phyloP scores from a whole-genome alignment of 92 coral and sea anemone species.

The Palythoa grandis region DNA sequence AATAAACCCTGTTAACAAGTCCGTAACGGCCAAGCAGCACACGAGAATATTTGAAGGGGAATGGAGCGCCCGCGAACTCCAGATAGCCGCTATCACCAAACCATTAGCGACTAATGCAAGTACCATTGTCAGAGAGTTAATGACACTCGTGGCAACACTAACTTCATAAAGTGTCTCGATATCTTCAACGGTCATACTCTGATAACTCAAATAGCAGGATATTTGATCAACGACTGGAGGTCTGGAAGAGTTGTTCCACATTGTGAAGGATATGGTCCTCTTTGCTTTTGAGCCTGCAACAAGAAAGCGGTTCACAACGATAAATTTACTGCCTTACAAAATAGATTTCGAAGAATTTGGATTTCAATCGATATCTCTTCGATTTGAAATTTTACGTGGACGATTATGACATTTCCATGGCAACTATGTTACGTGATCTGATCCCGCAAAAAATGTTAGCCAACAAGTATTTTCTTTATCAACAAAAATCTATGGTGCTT shows the following conservation, averaged over 20 bases:
- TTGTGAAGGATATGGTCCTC: not conserved
- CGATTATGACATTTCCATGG: no score
- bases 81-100: constrained; percentile 27
- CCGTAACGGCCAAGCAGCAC: constrained; percentile 27
- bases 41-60: constrained; percentile 33
- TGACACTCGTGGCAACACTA: constrained; percentile 24
- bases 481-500: no score
- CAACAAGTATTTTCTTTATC: no score
- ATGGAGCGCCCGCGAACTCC: constrained; percentile 40
- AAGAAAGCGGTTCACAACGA: no score
- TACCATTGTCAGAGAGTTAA: constrained; percentile 20
- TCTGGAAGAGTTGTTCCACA: constrained; percentile 36
- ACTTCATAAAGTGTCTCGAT: constrained; percentile 28
- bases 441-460: no score
- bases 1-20: constrained; percentile 27
- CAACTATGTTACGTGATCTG: no score
- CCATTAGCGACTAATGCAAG: constrained; percentile 36
- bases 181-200: constrained; percentile 26
- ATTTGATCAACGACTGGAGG: not conserved
- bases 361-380: no score
- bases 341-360: no score
- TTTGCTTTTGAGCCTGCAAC: no score
- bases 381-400: no score
- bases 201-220: constrained; percentile 25
- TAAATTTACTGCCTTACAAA: no score